Evolutionary conservation across 2,797 vertebrate genomes (phyloP).

Genomic region (Macropus fuliginosus): DNA sequence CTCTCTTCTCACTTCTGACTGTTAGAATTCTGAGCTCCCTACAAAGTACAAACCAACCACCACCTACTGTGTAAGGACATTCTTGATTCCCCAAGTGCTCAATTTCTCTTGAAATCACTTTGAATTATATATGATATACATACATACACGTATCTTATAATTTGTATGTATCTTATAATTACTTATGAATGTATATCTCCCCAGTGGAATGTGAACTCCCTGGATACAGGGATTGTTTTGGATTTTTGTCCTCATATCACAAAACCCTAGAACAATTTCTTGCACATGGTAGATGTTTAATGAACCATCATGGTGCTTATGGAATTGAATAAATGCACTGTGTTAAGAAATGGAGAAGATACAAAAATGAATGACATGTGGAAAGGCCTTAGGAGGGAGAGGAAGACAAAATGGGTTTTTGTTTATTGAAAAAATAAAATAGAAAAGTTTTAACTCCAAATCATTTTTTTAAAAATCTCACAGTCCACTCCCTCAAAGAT

Average conservation of each 20-base stretch:
- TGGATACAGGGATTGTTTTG: neutral
- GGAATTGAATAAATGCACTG: neutral
- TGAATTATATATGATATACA: neutral
- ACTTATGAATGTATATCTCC: neutral
- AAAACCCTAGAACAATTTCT: neutral
- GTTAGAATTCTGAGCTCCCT: neutral
- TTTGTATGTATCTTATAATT: neutral
- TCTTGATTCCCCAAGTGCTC: neutral
- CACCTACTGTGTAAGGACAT: neutral
- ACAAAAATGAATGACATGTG: neutral
- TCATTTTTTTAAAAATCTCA: neutral
- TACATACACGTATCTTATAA: neutral
- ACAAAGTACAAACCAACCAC: neutral
- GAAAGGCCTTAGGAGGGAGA: neutral
- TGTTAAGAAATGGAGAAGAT: neutral
- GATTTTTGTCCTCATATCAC: neutral
- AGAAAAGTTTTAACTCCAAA: neutral
- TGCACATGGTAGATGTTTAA: neutral
- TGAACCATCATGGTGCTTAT: neutral
- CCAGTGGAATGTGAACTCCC: neutral
- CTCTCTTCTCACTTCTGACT: neutral
- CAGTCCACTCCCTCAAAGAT: neutral
- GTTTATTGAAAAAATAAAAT: neutral
- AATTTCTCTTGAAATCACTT: neutral
- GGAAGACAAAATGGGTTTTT: neutral